phyloP scores from a whole-genome alignment of 2,113 vertebrate species.

The Coryphaenoides rupestris region DNA sequence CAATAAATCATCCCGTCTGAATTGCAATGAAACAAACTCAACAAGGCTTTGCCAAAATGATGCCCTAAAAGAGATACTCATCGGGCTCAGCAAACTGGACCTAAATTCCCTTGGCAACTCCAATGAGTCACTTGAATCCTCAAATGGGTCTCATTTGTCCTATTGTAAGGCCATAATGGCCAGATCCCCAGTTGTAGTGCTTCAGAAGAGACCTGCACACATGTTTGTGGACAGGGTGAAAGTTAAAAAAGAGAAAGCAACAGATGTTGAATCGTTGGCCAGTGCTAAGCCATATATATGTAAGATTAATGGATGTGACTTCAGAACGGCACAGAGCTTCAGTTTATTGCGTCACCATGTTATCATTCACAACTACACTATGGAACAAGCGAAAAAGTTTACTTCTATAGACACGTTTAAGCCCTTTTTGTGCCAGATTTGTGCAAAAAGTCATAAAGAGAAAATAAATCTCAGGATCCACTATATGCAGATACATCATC shows the following conservation, averaged over 20 bases:
- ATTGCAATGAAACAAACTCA: slow-evolving; percentile 21
- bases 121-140: too few species aligned
- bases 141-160: too few species aligned
- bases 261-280: slow-evolving; percentile 74
- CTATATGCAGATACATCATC: slow-evolving; percentile 82
- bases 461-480: slow-evolving; percentile 84
- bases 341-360: slow-evolving; percentile 89
- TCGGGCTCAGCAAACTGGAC: slow-evolving; percentile 85
- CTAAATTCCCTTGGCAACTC: slow-evolving; percentile 72
- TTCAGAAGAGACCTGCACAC: slow-evolving; percentile 37
- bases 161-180: slow-evolving; percentile 53
- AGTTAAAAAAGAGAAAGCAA: slow-evolving; percentile 60
- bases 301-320: slow-evolving; percentile 80
- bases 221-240: slow-evolving; percentile 18
- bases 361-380: slow-evolving; percentile 81
- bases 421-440: slow-evolving; percentile 92
- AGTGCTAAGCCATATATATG: slow-evolving; percentile 88
- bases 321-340: slow-evolving; percentile 84
- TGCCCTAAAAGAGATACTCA: slow-evolving; percentile 81
- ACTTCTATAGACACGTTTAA: slow-evolving; percentile 72
- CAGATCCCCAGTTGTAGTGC: slow-evolving; percentile 50
- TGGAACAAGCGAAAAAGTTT: slow-evolving; percentile 81
- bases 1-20: slow-evolving; percentile 2
- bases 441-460: slow-evolving; percentile 85
- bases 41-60: slow-evolving; percentile 65